Percentiles rank a stretch among this genome's conserved stretches.
phyloP scores from a whole-genome alignment of 2,797 vertebrate species.

The Pangasius mekongensis region DNA sequence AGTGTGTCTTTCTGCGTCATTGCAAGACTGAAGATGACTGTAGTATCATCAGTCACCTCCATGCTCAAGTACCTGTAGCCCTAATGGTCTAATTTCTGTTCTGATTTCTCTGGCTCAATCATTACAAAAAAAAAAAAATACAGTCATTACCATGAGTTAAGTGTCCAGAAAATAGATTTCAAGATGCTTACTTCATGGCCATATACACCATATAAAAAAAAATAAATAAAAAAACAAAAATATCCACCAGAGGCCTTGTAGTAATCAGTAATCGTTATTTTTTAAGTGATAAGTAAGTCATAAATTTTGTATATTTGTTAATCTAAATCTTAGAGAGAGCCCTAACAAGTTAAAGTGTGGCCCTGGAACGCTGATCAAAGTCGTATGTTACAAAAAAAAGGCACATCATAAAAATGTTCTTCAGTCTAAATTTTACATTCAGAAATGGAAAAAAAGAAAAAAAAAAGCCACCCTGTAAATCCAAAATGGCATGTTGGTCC shows the following conservation, averaged over 20 bases:
- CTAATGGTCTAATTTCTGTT: neutral
- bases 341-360: neutral
- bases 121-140: neutral
- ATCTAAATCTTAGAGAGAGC: neutral
- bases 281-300: neutral
- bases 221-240: neutral
- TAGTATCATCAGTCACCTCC: neutral
- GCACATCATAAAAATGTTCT: neutral
- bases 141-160: neutral
- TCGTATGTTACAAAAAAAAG: neutral
- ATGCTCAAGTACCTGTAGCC: neutral
- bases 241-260: neutral
- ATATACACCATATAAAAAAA: neutral
- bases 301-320: neutral
- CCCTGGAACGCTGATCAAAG: neutral
- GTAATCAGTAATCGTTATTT: neutral
- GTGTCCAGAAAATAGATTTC: conserved; percentile 5
- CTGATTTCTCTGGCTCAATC: neutral
- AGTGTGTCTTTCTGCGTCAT: neutral
- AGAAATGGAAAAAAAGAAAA: neutral
- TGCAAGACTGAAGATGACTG: neutral
- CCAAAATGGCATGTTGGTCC: neutral
- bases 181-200: neutral
- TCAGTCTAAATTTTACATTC: conserved; percentile 16
- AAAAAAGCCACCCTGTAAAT: neutral